Percentiles rank a stretch among this genome's conserved stretches.
phyloP scores from a whole-genome alignment of 1,140 invertebrate genomes.

The Drosophila leontia region DNA sequence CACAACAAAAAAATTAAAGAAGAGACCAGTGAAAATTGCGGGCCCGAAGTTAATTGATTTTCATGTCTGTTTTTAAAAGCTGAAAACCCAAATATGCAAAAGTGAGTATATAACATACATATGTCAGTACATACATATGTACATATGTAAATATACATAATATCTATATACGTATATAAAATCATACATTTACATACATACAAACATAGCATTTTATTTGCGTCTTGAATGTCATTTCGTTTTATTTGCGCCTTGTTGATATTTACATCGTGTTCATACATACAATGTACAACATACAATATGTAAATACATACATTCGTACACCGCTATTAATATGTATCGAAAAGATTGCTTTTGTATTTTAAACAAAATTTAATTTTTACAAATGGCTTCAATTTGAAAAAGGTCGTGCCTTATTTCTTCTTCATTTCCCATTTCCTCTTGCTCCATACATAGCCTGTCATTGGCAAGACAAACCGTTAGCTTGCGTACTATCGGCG shows the following conservation, averaged over 20 bases:
- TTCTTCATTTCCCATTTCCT: neutral
- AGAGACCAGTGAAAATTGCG: conserved; percentile 33
- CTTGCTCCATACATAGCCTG: conserved; percentile 5
- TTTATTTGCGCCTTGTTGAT: conserved; percentile 23
- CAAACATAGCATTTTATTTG: conserved; percentile 25
- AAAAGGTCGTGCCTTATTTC: neutral
- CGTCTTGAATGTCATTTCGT: conserved; percentile 34
- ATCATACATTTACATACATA: too few relatives aligned
- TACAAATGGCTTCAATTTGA: neutral
- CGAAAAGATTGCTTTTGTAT: neutral
- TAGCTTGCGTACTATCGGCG: conserved; percentile 20
- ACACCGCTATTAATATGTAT: neutral
- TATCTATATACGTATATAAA: neutral
- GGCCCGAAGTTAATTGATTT: conserved; percentile 43
- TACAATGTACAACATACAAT: too few relatives aligned
- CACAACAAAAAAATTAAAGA: conserved; percentile 2
- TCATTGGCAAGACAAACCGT: conserved; percentile 35
- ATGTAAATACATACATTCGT: too few relatives aligned
- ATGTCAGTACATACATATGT: neutral
- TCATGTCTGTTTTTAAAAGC: conserved; percentile 29
- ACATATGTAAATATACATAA: neutral
- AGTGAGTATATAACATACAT: conserved; percentile 35
- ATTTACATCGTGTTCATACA: conserved; percentile 18
- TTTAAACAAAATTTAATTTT: neutral
- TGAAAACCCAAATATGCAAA: conserved; percentile 34